phyloP scores from a whole-genome alignment of 2,888 invertebrate species.

The Vannuccia rotundouncinata region DNA sequence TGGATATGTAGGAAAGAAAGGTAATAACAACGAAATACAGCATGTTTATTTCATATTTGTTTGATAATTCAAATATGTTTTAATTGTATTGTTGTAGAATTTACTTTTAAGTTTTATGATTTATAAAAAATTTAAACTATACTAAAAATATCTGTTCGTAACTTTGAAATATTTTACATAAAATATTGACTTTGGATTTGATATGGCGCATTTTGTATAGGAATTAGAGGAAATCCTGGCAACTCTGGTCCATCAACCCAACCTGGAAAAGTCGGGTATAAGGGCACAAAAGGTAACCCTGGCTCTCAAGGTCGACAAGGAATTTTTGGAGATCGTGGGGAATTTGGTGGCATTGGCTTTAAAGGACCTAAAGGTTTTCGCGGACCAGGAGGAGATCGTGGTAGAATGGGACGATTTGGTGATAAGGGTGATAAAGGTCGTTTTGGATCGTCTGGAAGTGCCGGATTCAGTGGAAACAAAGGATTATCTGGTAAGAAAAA shows the following conservation, averaged over 20 bases:
- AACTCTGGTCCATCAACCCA: background rate
- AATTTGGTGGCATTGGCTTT: background rate
- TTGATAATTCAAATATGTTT: background rate
- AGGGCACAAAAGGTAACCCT: conserved; percentile 5
- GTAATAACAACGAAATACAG: background rate
- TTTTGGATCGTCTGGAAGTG: background rate
- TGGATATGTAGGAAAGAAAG: conserved; percentile 28
- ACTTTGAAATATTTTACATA: too few relatives aligned
- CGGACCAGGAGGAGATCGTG: too few relatives aligned
- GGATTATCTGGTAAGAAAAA: too few relatives aligned
- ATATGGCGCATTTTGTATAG: too few relatives aligned
- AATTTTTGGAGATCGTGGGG: background rate
- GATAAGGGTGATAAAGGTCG: background rate
- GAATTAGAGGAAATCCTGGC: conserved; percentile 9
- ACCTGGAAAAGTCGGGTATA: background rate
- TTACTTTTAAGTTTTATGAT: too few relatives aligned
- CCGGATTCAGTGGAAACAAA: background rate
- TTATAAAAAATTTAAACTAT: too few relatives aligned
- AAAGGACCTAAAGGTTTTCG: conserved; percentile 26
- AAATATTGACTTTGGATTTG: too few relatives aligned
- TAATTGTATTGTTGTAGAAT: background rate
- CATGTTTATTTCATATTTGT: background rate
- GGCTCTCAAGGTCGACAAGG: background rate
- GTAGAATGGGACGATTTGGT: too few relatives aligned
- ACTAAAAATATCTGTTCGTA: too few relatives aligned